Percentiles rank a stretch among this genome's conserved stretches.
These are phyloP conservation scores for Borostomias antarcticus DNA, from an alignment of 2,797 vertebrate genomes.

Conservation along the genomic window DNA sequence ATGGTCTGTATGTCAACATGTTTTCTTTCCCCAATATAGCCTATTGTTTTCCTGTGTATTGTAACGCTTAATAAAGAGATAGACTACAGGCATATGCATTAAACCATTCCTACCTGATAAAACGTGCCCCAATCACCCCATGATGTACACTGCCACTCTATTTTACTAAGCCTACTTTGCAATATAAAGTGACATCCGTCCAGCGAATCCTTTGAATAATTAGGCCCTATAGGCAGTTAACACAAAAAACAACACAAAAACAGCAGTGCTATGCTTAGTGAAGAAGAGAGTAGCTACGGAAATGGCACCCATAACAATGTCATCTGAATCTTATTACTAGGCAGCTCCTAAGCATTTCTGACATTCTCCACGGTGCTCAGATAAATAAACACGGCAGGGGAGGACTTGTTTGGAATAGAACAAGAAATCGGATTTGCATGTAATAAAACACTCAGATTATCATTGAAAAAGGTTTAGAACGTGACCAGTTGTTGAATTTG, in stretches of 20 bases:
- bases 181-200: no score
- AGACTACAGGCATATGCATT: no score
- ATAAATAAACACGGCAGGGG: constrained; percentile 10
- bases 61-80: no score
- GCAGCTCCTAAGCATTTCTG: constrained; percentile 21
- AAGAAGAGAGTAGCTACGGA: background rate
- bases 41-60: no score
- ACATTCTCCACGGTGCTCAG: constrained; percentile 24
- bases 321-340: constrained; percentile 17
- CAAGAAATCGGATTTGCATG: background rate
- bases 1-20: no score
- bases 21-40: no score
- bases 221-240: no score
- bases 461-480: background rate
- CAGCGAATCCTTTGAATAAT: background rate
- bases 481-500: background rate
- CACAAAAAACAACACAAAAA: background rate
- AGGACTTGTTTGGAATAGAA: constrained; percentile 8
- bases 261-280: background rate
- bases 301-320: constrained; percentile 18
- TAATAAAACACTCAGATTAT: constrained; percentile 7
- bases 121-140: no score
- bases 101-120: no score
- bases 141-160: no score
- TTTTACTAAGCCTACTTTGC: no score